phyloP scores from a whole-genome alignment of 1,140 invertebrate species.

The Bombus pascuorum region DNA sequence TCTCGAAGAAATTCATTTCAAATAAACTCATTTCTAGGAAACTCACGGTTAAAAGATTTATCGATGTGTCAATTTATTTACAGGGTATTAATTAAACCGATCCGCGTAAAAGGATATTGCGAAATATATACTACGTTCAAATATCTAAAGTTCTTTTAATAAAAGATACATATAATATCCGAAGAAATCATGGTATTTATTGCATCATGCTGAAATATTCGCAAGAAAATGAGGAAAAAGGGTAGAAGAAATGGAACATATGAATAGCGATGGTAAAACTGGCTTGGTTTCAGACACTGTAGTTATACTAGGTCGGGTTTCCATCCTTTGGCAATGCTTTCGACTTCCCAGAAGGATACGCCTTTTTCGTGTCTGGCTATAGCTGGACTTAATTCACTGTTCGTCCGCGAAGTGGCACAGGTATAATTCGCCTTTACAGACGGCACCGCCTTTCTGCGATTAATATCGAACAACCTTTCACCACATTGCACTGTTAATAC shows the following conservation, averaged over 20 bases:
- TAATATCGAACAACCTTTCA: slow-evolving; percentile 52
- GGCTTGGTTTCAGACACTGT: slow-evolving; percentile 63
- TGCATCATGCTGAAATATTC: slow-evolving; percentile 8
- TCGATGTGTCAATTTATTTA: neutral
- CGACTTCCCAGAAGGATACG: slow-evolving; percentile 55
- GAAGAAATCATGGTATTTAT: neutral
- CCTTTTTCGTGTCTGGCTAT: slow-evolving; percentile 64
- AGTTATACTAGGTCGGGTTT: slow-evolving; percentile 36
- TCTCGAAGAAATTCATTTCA: neutral
- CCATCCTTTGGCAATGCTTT: slow-evolving; percentile 60
- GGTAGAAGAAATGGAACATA: slow-evolving; percentile 11
- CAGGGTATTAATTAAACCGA: neutral
- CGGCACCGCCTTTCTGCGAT: slow-evolving; percentile 58
- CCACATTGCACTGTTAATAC: slow-evolving; percentile 17
- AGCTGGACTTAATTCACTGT: slow-evolving; percentile 64
- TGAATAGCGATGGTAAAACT: slow-evolving; percentile 35
- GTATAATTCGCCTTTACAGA: slow-evolving; percentile 16
- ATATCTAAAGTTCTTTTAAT: too few relatives aligned
- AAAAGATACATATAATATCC: too few relatives aligned
- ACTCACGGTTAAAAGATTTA: neutral
- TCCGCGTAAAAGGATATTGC: neutral
- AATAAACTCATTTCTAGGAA: neutral
- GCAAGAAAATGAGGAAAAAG: neutral
- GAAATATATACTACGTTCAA: too few relatives aligned
- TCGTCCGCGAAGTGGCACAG: slow-evolving; percentile 33